Conservation (phyloP, 2,888 invertebrate species). For the Tenthredo mesomela region DNA sequence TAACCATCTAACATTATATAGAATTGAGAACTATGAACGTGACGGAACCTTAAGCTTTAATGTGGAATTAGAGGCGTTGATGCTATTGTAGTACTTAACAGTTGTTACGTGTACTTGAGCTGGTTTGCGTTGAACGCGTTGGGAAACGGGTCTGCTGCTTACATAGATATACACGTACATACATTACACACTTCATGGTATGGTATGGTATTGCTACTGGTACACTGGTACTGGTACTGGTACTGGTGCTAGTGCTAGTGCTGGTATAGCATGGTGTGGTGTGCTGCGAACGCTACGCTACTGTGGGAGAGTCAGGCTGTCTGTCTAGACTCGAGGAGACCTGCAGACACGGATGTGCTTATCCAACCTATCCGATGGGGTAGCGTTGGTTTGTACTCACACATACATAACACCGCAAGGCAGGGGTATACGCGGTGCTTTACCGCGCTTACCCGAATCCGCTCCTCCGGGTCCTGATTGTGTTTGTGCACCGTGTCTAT, state of each 20-base stretch:
- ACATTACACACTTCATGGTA: background rate
- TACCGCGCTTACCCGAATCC: slow-evolving; percentile 34
- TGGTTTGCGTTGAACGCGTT: slow-evolving; percentile 44
- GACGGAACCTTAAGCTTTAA: slow-evolving; percentile 68
- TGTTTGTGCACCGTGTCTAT: slow-evolving; percentile 52
- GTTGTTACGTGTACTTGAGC: slow-evolving; percentile 51
- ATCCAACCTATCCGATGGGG: slow-evolving; percentile 31
- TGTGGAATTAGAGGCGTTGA: slow-evolving; percentile 70
- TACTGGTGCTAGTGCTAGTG: background rate
- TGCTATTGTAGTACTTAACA: slow-evolving; percentile 68
- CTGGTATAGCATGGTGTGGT: background rate
- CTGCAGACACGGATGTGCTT: slow-evolving; percentile 49
- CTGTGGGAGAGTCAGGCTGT: slow-evolving; percentile 65
- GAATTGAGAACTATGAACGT: background rate
- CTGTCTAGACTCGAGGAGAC: slow-evolving; percentile 56
- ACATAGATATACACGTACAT: background rate
- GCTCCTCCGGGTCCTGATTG: slow-evolving; percentile 41
- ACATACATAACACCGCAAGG: slow-evolving; percentile 5
- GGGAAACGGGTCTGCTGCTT: background rate
- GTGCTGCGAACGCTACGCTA: slow-evolving; percentile 30
- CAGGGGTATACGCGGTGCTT: slow-evolving; percentile 17
- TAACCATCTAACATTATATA: background rate
- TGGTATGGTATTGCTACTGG: background rate
- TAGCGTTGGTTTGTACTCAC: background rate
- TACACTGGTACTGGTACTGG: background rate